phyloP scores from a whole-genome alignment of 2,113 vertebrate species.

The Chionomys nivalis region DNA sequence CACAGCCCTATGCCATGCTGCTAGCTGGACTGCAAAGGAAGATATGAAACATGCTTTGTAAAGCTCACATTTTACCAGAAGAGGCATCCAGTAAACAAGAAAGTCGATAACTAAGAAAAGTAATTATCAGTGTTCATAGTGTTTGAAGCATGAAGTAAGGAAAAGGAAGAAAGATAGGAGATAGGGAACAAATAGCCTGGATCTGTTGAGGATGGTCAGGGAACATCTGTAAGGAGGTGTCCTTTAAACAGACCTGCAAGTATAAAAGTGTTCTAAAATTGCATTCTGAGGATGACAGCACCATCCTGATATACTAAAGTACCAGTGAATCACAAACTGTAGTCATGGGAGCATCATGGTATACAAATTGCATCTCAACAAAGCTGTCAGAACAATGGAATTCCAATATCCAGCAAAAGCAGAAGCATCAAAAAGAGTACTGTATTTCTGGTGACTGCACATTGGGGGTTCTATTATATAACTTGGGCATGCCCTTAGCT shows the following conservation, averaged over 20 bases:
- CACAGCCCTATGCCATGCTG: background rate
- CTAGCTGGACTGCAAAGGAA: background rate
- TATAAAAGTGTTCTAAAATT: background rate
- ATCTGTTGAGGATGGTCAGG: background rate
- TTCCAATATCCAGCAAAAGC: background rate
- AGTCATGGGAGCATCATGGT: background rate
- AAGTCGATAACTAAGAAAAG: background rate
- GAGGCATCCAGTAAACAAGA: background rate
- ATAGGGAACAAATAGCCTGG: background rate
- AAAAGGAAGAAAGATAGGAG: background rate
- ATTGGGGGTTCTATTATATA: background rate
- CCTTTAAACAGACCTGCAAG: background rate
- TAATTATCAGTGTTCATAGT: background rate
- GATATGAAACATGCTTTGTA: background rate
- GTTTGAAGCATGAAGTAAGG: background rate
- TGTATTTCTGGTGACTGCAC: background rate
- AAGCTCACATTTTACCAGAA: background rate
- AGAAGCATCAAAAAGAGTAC: background rate
- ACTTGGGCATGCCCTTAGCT: background rate
- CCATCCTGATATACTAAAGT: background rate
- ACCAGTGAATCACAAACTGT: background rate
- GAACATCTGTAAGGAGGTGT: background rate
- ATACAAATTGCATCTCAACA: background rate
- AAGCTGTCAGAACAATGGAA: background rate
- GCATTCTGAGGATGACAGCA: background rate